Percentiles rank a stretch among this genome's conserved stretches.
Conservation (phyloP, 2,888 invertebrate genomes). For the Meliscaeva auricollis region DNA sequence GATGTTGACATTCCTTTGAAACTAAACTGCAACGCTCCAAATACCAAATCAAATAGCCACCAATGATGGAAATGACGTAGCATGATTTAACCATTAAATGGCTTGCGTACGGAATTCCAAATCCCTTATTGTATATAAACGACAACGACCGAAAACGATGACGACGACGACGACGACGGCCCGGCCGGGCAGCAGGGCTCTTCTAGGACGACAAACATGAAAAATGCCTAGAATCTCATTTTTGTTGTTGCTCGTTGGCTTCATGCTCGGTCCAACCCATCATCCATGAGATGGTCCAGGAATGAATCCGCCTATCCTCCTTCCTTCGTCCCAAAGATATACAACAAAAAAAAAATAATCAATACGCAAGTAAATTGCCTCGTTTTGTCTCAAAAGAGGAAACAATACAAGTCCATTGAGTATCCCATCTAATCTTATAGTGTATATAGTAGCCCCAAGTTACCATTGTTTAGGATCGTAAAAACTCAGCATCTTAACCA, state of each 20-base stretch:
- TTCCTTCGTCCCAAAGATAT: not conserved
- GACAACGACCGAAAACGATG: not conserved
- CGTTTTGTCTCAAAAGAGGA: slow-evolving; percentile 63
- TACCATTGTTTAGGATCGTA: slow-evolving; percentile 61
- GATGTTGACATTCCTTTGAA: slow-evolving; percentile 45
- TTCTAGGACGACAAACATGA: slow-evolving; percentile 52
- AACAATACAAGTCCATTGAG: slow-evolving; percentile 56
- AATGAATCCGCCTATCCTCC: not conserved
- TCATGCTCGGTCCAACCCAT: slow-evolving; percentile 22
- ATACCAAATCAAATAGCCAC: slow-evolving; percentile 74
- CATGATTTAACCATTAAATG: slow-evolving; percentile 70
- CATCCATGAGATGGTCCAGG: not conserved
- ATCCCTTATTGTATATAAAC: slow-evolving; percentile 47
- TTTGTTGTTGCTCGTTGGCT: slow-evolving; percentile 9
- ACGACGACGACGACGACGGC: no score
- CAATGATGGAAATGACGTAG: slow-evolving; percentile 68
- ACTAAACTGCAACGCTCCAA: slow-evolving; percentile 64
- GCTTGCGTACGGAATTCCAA: slow-evolving; percentile 60
- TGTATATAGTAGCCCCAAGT: slow-evolving; percentile 69
- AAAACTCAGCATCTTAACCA: slow-evolving; percentile 49
- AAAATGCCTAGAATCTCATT: slow-evolving; percentile 51
- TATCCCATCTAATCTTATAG: slow-evolving; percentile 68
- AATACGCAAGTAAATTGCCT: slow-evolving; percentile 72
- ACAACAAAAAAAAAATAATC: slow-evolving; percentile 44
- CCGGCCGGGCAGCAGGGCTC: no score